Percentiles rank a stretch among this genome's conserved stretches.
Conservation (phyloP, 2,797 vertebrate genomes). For the Ctenochaetus hawaiiensis region DNA sequence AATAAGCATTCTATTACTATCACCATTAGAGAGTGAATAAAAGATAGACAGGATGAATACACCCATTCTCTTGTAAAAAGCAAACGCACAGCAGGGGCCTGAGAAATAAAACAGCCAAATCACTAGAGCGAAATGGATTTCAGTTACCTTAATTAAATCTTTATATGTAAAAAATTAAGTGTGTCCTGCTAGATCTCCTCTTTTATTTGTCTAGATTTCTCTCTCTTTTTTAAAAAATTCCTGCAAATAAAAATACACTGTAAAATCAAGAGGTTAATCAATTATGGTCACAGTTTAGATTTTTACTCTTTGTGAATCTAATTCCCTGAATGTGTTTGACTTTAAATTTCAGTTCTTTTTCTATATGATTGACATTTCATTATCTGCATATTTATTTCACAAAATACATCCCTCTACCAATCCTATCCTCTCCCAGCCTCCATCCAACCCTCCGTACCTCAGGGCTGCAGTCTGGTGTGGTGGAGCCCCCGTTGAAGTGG, state of each 20-base stretch:
- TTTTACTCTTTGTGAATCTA: neutral
- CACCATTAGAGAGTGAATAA: constrained; percentile 72
- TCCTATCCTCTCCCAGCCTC: constrained; percentile 1
- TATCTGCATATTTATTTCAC: constrained; percentile 4
- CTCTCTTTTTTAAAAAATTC: neutral
- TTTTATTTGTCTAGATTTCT: constrained; percentile 12
- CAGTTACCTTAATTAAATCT: constrained; percentile 58
- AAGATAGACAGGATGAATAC: constrained; percentile 64
- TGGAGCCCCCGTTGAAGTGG: constrained; percentile 87
- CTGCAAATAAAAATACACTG: neutral
- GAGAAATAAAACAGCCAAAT: constrained; percentile 56
- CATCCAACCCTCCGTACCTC: constrained; percentile 84
- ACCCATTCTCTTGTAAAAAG: constrained; percentile 48
- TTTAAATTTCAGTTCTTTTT: neutral
- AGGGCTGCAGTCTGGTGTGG: constrained; percentile 89
- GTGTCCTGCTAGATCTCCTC: neutral
- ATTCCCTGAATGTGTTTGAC: neutral
- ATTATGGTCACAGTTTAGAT: constrained; percentile 8
- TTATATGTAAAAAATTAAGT: constrained; percentile 54
- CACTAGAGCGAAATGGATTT: constrained; percentile 56
- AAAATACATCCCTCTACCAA: neutral
- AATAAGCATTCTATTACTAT: constrained; percentile 60
- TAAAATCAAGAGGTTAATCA: neutral
- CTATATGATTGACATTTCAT: neutral
- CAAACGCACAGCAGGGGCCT: constrained; percentile 59